Evolutionary conservation across 2,797 vertebrate genomes (phyloP), one percentile per base, ranked within the genome.

Genomic region (Pipistrellus kuhlii): DNA sequence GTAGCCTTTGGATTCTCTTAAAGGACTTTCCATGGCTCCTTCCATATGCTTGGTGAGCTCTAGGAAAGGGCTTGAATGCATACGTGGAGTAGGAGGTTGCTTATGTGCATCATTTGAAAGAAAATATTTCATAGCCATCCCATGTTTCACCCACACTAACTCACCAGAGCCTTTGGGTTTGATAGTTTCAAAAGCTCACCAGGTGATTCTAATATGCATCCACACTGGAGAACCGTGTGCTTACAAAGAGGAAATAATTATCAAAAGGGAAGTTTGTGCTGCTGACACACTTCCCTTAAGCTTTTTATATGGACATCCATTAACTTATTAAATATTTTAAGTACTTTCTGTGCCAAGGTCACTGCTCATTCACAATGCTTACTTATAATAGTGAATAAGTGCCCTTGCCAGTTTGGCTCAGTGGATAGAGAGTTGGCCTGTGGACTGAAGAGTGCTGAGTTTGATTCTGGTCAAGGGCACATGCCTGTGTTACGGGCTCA

Each of bases 231-330:
- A 92, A 51, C 0, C 2, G 55, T 71, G 48, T 57, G 13, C 27
- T 77, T 53, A 17, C 6, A 12, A 80, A 83, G 27, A 90, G 62
- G 59, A 87, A 48, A 46, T 95, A 53, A 76, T 71, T 83, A 89
- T 73, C 77, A 73, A 94, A 88, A 81, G 27, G 27, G 15, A 87
- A 88, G 25, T 72, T 80, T 68, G 0, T 73, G 8, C 44, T 30
- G 53, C 7, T 41, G 35, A 72, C 48, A 21, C 8, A 73, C 4
- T 38, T 82, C 55, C 5, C 46, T 51, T 41, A 76, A 41, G 10
- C 23, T 88, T 87, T 95, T 85, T 69, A 71, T 44, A 17, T 80
- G 23, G 14, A 20, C 55, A 27, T 41, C 90, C 27, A 71, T 21
- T 44, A 71, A 92, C 48, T 68, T 66, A 85, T 18, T 38, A 66